Evolutionary conservation across 2,113 vertebrate genomes (phyloP).

Genomic region (Thomomys bottae): DNA sequence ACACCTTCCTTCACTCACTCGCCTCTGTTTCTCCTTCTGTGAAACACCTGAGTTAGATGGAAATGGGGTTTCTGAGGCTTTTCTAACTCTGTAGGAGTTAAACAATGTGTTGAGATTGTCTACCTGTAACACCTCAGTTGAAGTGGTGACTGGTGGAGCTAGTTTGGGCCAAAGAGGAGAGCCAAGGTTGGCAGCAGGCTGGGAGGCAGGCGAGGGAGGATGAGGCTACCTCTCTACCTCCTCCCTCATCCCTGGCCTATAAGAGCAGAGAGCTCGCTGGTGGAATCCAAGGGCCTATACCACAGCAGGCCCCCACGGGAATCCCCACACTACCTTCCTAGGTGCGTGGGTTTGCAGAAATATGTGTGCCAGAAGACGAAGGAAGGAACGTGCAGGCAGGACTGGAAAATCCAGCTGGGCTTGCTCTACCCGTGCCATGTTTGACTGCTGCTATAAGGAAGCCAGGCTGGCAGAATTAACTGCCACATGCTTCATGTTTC

Average conservation of each 20-base stretch:
- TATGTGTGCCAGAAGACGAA: constrained; percentile 47
- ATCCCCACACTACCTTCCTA: constrained; percentile 1
- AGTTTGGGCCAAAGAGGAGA: no score
- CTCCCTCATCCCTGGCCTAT: neutral
- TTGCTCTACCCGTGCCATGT: neutral
- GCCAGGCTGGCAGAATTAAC: neutral
- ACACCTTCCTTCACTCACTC: no score
- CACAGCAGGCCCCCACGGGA: neutral
- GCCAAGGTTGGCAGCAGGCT: neutral
- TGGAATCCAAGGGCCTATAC: neutral
- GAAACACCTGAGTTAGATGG: neutral
- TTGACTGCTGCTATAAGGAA: neutral
- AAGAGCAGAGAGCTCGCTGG: neutral
- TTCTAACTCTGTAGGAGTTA: no score
- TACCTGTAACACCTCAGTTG: neutral
- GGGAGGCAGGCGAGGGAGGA: neutral
- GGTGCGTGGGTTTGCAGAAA: neutral
- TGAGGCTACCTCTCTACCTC: accelerated
- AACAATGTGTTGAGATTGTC: neutral
- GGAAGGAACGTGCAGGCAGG: constrained; percentile 21
- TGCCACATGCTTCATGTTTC: neutral
- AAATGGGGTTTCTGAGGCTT: neutral
- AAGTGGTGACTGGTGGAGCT: neutral
- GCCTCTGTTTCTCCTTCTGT: neutral
- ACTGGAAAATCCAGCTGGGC: constrained; percentile 72